A percentile compares a stretch with the other conserved stretches of the same genome.
Conservation (phyloP, 2,113 vertebrate genomes). For the Galbula dea region DNA sequence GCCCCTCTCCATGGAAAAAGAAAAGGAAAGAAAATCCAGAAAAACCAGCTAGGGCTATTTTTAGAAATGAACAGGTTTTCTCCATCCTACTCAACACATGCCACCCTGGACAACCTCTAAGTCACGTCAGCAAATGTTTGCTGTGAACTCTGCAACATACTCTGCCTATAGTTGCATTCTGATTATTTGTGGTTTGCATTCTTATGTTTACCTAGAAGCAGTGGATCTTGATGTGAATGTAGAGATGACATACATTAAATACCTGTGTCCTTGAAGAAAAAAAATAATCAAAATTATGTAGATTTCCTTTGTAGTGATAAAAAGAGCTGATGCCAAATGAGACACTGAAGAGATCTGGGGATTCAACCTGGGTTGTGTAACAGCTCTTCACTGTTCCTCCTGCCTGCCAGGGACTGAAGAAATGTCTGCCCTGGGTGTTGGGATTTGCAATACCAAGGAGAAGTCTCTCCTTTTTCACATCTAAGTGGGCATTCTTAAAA, state of each 20-base stretch:
- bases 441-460: background rate
- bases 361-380: background rate
- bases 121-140: background rate
- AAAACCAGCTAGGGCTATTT: background rate
- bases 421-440: background rate
- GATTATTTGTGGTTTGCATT: background rate
- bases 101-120: background rate
- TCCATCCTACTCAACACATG: background rate
- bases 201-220: background rate
- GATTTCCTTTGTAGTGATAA: background rate
- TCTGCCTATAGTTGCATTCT: background rate
- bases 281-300: background rate
- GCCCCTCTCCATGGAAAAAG: background rate
- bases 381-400: background rate
- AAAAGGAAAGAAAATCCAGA: too few relatives aligned
- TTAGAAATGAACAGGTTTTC: background rate
- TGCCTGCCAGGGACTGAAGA: background rate
- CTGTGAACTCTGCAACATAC: background rate
- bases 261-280: accelerated
- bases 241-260: background rate
- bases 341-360: background rate
- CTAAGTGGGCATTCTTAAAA: background rate
- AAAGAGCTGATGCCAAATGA: background rate
- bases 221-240: background rate
- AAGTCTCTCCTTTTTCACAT: background rate